Evolutionary conservation across 2,113 vertebrate species (phyloP).

Genomic region (Himantopus leucocephalus): DNA sequence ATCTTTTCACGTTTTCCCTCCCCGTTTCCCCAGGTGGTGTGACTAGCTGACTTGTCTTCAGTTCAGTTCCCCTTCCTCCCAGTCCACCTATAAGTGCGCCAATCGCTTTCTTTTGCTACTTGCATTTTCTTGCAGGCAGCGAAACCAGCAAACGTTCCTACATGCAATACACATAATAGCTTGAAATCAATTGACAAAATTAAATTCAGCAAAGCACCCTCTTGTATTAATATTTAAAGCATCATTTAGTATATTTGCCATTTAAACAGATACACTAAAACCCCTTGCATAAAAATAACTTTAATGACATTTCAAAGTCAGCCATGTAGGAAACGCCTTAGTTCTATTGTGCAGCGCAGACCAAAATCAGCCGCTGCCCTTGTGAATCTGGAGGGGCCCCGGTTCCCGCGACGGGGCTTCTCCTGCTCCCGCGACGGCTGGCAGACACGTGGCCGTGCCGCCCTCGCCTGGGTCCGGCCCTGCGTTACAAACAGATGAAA

Average conservation of each 20-base stretch:
- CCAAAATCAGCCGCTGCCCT: background rate
- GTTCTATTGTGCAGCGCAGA: background rate
- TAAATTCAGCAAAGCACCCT: background rate
- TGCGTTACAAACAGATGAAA: background rate
- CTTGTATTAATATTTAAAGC: constrained; percentile 45
- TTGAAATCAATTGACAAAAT: background rate
- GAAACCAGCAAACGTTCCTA: background rate
- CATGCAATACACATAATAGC: background rate
- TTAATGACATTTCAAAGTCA: background rate
- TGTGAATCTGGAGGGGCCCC: background rate
- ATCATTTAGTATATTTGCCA: background rate
- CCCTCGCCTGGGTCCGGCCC: background rate
- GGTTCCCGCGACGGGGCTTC: background rate
- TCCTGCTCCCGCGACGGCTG: rapidly evolving
- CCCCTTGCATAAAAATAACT: background rate
- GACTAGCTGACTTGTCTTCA: background rate
- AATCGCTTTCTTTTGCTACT: background rate
- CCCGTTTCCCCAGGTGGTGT: background rate
- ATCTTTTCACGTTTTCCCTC: background rate
- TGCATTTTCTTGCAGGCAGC: background rate
- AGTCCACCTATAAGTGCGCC: background rate
- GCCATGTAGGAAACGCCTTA: background rate
- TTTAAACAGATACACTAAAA: background rate
- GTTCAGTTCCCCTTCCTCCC: background rate
- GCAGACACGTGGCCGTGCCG: rapidly evolving